Percentiles rank a stretch among this genome's conserved stretches.
phyloP scores from a whole-genome alignment of 2,888 invertebrate species.

The Leptinotarsa tumamoca region DNA sequence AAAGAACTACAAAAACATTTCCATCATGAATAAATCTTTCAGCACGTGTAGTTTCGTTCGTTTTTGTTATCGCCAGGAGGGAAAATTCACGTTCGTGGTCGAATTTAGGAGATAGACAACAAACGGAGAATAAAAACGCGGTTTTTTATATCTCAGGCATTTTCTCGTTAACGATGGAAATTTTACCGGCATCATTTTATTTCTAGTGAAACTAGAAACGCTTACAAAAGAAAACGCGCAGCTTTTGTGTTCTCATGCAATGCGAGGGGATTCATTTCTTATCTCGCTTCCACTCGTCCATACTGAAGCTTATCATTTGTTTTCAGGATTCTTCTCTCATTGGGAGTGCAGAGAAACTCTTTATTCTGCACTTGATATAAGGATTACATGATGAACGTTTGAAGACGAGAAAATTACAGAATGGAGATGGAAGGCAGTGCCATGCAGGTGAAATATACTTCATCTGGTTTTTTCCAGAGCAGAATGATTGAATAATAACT shows the following conservation, averaged over 20 bases:
- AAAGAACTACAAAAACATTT: slow-evolving; percentile 16
- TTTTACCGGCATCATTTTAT: slow-evolving; percentile 20
- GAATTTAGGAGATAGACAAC: slow-evolving; percentile 18
- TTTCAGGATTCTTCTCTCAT: slow-evolving; percentile 3
- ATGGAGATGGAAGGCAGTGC: neutral
- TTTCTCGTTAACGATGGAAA: slow-evolving; percentile 27
- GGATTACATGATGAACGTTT: slow-evolving; percentile 6
- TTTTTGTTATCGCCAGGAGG: slow-evolving; percentile 13
- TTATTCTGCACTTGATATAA: neutral
- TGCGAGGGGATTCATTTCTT: neutral
- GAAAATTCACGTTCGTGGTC: slow-evolving; percentile 1
- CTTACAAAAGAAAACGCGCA: slow-evolving; percentile 19
- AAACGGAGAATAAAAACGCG: slow-evolving; percentile 11
- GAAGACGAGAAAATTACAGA: neutral
- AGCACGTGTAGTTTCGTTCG: slow-evolving; percentile 10
- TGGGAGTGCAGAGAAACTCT: neutral
- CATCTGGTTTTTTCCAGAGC: neutral
- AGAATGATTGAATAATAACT: too few relatives aligned
- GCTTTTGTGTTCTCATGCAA: slow-evolving; percentile 17
- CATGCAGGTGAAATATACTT: neutral
- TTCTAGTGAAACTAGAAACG: slow-evolving; percentile 12
- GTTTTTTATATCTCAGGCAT: slow-evolving; percentile 18
- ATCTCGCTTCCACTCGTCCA: slow-evolving; percentile 4
- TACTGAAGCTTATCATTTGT: slow-evolving; percentile 13
- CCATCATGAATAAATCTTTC: slow-evolving; percentile 17